Evolutionary conservation across 1,140 invertebrate species (phyloP).

Genomic region (Aporrectodea caliginosa): DNA sequence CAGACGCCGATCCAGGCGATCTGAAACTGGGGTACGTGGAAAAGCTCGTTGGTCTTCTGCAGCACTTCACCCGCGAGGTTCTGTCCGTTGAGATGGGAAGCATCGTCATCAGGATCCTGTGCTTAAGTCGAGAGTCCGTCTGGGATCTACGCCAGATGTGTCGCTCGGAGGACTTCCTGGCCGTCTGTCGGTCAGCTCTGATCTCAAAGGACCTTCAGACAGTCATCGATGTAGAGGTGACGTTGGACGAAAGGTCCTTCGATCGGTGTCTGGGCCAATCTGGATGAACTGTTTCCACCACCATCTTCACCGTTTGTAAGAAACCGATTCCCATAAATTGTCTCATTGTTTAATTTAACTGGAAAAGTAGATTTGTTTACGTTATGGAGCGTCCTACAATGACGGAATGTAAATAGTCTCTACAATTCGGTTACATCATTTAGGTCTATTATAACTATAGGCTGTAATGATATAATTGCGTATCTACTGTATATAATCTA

Average conservation of each 20-base stretch:
- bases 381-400: too few species aligned
- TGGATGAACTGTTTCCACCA: not conserved
- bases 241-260: not conserved
- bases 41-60: not conserved
- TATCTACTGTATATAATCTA: too few species aligned
- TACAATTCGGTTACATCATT: too few species aligned
- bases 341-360: too few species aligned
- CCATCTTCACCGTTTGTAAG: not conserved
- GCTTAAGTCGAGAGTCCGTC: not conserved
- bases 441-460: too few species aligned
- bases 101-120: not conserved
- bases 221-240: not conserved
- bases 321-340: too few species aligned
- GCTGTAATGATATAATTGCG: too few species aligned
- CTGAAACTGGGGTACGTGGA: not conserved
- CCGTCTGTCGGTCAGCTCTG: not conserved
- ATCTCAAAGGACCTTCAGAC: not conserved
- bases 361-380: too few species aligned
- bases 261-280: not conserved
- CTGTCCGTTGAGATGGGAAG: not conserved
- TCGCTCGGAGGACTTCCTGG: not conserved
- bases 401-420: too few species aligned
- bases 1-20: not conserved
- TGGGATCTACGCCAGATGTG: not conserved
- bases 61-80: not conserved